These are phyloP conservation scores for Agapornis canus DNA, from an alignment of 2,797 vertebrate genomes.

Conservation along the genomic window DNA sequence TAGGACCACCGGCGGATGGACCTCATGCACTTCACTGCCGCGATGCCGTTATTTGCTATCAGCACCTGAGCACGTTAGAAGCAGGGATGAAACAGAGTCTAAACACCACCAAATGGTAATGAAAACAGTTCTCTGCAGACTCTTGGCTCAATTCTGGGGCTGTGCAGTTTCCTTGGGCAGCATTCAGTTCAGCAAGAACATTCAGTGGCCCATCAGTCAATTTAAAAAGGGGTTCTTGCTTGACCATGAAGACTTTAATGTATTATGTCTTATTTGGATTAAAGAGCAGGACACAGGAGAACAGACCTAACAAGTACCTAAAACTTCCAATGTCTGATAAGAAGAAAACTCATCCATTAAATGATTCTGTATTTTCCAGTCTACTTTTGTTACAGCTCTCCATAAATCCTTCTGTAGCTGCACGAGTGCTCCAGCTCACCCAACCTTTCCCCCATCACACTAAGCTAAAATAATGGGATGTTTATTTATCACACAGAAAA, in stretches of 20 bases:
- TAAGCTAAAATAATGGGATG: neutral
- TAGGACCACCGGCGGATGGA: conserved; percentile 98
- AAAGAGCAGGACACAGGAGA: neutral
- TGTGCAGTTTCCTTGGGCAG: neutral
- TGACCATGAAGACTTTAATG: neutral
- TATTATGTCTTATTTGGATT: neutral
- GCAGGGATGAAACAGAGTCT: neutral
- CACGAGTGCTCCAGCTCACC: neutral
- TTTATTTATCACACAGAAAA: neutral
- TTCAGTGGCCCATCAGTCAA: neutral
- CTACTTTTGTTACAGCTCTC: neutral
- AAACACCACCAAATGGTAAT: neutral
- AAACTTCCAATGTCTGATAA: neutral
- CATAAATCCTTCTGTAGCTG: neutral
- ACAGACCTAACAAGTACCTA: neutral
- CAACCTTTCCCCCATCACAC: neutral
- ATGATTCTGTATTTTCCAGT: neutral
- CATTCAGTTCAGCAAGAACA: neutral
- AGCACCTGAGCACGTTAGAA: conserved; percentile 83
- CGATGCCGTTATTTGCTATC: conserved; percentile 96
- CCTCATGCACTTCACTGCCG: conserved; percentile 96
- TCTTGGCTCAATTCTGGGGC: neutral
- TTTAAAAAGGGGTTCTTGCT: neutral
- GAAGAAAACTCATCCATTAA: neutral
- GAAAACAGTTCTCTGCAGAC: neutral